Evolutionary conservation across 2,888 invertebrate species (phyloP), one percentile per base, ranked within the genome.

Genomic region (Andrena bucephala): DNA sequence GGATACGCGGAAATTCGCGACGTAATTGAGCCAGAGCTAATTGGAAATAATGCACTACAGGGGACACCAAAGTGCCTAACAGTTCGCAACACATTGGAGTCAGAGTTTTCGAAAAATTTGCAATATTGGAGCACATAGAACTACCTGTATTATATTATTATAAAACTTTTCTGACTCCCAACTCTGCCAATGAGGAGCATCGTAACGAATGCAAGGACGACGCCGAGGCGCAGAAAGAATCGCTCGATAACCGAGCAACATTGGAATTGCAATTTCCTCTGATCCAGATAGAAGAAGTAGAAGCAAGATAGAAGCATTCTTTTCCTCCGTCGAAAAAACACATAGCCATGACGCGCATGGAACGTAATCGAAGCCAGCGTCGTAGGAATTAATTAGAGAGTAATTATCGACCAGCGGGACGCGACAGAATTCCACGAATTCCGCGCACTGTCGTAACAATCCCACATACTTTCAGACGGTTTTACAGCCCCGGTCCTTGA

Each of bases 381-480:
- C 20, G 2, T 31, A 20, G 4, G 42, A 27, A 71, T 67, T 66
- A 71, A 71, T 57, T 57, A 50, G 29, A 24, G 59, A 0, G 50
- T 16, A 68, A 68, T 73, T 72, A 54, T 33, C 31, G 50, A 24
- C 6, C 13, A n/a, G 10, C 48, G 0, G 65, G 29, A 31, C 36
- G n/a, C 10, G 54, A 4, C 36, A 2, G 57, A 54, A 81, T 81
- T 70, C 81, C 66, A 13, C 3, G 66, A 71, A 75, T 68, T 71
- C 65, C 50, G 57, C 31, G 16, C 10, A 20, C 27, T 59, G 63
- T 63, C 69, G 65, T 27, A 70, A 77, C n/a, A 16, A 42, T 69
- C 52, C 54, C 24, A 10, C 16, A 5, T 62, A 65, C 33, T 20
- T 60, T 10, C 3, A n/a, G 59, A 48, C 6, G 3, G 75, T 16